Conservation (phyloP, 1,140 invertebrate genomes). For the Pseudoatta argentina region DNA sequence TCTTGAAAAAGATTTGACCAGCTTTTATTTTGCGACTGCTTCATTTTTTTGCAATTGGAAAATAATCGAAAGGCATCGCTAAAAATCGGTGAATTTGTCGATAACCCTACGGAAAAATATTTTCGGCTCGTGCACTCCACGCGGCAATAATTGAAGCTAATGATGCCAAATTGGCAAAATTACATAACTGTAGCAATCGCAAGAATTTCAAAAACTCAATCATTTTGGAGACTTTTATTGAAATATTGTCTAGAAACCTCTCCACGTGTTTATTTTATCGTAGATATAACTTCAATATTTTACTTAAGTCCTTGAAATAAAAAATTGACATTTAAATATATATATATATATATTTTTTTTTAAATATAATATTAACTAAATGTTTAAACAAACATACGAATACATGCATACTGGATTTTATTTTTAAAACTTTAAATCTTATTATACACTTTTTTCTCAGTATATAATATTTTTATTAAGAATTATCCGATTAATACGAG, state of each 20-base stretch:
- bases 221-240: neutral
- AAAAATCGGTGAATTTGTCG: constrained; percentile 14
- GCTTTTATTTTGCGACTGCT: constrained; percentile 21
- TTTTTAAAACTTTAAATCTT: too few species aligned
- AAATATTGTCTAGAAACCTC: neutral
- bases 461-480: neutral
- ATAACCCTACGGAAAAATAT: constrained; percentile 19
- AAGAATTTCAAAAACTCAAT: constrained; percentile 7
- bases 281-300: neutral
- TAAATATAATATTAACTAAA: neutral
- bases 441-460: too few species aligned
- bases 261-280: neutral
- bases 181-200: neutral
- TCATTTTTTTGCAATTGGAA: neutral
- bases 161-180: neutral
- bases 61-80: constrained; percentile 12
- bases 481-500: neutral
- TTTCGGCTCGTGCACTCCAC: neutral
- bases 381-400: neutral
- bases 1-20: neutral
- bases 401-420: too few species aligned
- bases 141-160: constrained; percentile 20
- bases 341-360: neutral
- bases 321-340: too few species aligned
- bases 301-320: neutral